Percentiles rank a stretch among this genome's conserved stretches.
phyloP scores from a whole-genome alignment of 2,113 vertebrate species.

The Synodontis membranacea region DNA sequence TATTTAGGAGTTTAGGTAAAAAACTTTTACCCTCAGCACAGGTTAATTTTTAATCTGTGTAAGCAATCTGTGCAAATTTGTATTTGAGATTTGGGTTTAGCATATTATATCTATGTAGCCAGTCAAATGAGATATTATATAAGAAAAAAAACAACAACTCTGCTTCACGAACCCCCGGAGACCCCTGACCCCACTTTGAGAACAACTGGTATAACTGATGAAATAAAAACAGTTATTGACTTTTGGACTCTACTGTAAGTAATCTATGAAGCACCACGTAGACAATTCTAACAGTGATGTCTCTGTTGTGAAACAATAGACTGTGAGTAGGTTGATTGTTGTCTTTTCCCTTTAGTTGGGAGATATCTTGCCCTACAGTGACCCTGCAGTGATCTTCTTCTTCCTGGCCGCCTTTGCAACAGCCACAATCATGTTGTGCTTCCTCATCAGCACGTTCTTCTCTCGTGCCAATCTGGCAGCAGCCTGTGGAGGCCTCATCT shows the following conservation, averaged over 20 bases:
- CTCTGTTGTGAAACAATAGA: background rate
- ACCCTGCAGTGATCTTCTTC: constrained; percentile 80
- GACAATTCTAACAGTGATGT: background rate
- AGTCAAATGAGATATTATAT: background rate
- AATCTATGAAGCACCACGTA: too few relatives aligned
- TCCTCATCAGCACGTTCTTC: constrained; percentile 89
- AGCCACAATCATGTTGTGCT: constrained; percentile 89
- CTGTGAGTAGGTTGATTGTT: background rate
- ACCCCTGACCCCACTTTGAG: background rate
- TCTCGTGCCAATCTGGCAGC: constrained; percentile 85
- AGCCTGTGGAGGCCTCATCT: constrained; percentile 85
- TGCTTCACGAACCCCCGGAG: background rate
- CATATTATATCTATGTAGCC: background rate
- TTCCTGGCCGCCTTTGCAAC: constrained; percentile 84
- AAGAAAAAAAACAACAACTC: background rate
- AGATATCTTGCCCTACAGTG: constrained; percentile 86
- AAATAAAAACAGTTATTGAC: background rate
- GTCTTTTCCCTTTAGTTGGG: constrained; percentile 69
- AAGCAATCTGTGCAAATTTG: background rate
- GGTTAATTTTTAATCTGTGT: background rate
- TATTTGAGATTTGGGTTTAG: background rate
- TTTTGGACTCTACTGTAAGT: background rate
- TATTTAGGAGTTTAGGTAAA: background rate
- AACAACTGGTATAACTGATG: background rate
- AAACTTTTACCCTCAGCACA: background rate